Evolutionary conservation across 2,888 invertebrate species (phyloP), one percentile per base, ranked within the genome.

Genomic region (Lepidocyrtoides sp.): DNA sequence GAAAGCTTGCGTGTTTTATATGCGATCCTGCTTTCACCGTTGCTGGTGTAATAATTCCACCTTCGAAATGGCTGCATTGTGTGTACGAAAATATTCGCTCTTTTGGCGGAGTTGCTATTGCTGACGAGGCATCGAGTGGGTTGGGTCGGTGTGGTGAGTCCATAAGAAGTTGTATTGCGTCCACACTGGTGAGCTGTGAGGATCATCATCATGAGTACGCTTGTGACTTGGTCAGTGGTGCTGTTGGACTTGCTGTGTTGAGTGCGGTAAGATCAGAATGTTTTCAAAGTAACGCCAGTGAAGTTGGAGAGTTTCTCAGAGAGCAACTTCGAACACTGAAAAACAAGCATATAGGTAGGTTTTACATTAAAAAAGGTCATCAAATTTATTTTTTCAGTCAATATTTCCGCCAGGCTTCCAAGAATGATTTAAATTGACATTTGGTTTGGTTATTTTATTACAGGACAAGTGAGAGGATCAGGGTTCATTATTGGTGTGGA

Each of bases 401-500:
- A 4, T 2, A 36, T 17, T 57, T 57, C 7, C 20, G 2, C n/a
- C n/a, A n/a, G n/a, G n/a, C n/a, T n/a, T n/a, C n/a, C 57, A 82
- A n/a, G 32, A 87, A 10, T 2, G 20, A 48, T 54, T 17, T 32
- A 51, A 23, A 44, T 79, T 81, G 54, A 51, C 20, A 20, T 7
- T 60, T 60, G 8, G 20, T 26, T 57, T 57, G n/a, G 7, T 57
- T 29, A 60, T 69, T 77, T 63, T 26, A 54, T 36, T 81, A 20
- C 2, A 94, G 96, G 96, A 17, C 96, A 96, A 94, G 96, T 96
- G 1, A 94, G 96, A 77, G 96, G 96, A n/a, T 95, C 96, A 92
- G 96, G 96, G 0, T 95, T 96, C 7, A 96, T 96, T 95, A 95
- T 96, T 93, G 96, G 96, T 1, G 94, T 96, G 10, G 96, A 96